phyloP scores from a whole-genome alignment of 2,797 vertebrate genomes.

The Crenichthys baileyi region DNA sequence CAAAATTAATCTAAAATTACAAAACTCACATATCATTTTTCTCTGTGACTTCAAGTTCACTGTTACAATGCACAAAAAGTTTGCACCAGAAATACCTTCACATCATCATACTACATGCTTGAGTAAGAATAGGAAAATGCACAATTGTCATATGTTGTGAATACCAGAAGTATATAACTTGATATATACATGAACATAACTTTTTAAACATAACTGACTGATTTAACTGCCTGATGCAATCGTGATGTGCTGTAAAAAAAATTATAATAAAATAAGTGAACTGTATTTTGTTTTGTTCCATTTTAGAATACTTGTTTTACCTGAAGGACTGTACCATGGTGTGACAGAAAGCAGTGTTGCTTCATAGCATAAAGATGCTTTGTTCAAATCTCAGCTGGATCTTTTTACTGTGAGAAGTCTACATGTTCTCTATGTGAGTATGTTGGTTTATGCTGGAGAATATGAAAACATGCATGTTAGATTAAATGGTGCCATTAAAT shows the following conservation, averaged over 20 bases:
- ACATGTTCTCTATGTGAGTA: background rate
- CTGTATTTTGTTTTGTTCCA: background rate
- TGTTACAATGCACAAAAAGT: background rate
- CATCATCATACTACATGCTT: background rate
- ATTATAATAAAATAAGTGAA: background rate
- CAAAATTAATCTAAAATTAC: no score
- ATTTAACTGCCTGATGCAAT: background rate
- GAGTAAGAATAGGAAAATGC: background rate
- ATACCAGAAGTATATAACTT: background rate
- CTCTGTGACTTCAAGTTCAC: slow-evolving; percentile 31
- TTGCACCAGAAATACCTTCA: no score
- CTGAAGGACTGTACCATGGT: background rate
- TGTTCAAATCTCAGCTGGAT: background rate
- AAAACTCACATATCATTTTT: no score
- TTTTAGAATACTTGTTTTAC: background rate
- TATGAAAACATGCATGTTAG: background rate
- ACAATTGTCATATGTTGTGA: background rate
- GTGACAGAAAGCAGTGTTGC: background rate
- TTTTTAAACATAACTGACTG: background rate
- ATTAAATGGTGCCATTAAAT: background rate
- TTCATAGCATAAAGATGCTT: background rate
- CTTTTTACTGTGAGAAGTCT: background rate
- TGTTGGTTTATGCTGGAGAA: background rate
- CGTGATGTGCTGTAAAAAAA: background rate
- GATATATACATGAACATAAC: background rate